phyloP scores from a whole-genome alignment of 2,797 vertebrate species.

The Nasua narica region DNA sequence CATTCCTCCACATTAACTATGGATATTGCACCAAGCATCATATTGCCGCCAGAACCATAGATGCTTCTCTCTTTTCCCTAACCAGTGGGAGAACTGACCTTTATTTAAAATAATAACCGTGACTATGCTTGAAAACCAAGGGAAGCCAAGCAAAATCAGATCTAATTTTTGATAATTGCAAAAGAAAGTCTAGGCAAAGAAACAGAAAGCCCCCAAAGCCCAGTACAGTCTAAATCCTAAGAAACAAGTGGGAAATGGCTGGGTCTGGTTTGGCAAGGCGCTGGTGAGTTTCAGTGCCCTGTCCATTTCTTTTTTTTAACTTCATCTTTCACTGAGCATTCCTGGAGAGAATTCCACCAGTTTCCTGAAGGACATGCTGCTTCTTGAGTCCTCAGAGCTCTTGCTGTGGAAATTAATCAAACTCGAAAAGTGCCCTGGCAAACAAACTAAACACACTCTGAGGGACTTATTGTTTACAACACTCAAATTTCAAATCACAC shows the following conservation, averaged over 20 bases:
- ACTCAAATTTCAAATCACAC: constrained; percentile 21
- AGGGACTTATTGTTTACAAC: constrained; percentile 45
- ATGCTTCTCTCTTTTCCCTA: neutral
- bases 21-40: neutral
- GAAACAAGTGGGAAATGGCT: neutral
- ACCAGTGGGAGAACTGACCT: neutral
- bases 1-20: neutral
- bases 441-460: constrained; percentile 46
- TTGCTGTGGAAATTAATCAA: constrained; percentile 42
- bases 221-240: neutral
- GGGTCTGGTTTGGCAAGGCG: neutral
- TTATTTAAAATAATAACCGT: neutral
- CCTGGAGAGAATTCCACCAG: neutral
- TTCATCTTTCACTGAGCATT: neutral
- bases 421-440: constrained; percentile 24
- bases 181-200: neutral
- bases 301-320: neutral
- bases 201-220: neutral
- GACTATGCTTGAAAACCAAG: constrained; percentile 23
- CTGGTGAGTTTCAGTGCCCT: neutral
- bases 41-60: neutral
- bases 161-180: neutral
- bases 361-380: neutral
- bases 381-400: constrained; percentile 23
- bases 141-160: constrained; percentile 3